These are phyloP conservation scores for Gopherus evgoodei DNA, from an alignment of 2,113 vertebrate genomes.

Conservation along the genomic window DNA sequence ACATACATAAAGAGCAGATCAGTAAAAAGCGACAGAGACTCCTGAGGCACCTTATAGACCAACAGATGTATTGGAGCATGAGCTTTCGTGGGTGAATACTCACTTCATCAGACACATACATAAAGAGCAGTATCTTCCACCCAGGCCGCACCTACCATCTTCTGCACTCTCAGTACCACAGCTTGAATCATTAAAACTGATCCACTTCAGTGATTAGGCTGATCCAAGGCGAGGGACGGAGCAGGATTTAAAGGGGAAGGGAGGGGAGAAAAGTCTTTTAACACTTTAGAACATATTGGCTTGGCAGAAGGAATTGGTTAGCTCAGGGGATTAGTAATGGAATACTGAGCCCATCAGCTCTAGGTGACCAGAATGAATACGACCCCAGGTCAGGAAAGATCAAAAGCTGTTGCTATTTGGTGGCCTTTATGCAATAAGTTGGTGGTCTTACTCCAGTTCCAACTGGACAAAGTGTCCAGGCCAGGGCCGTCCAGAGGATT, in stretches of 20 bases:
- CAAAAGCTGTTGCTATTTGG: conserved; percentile 55
- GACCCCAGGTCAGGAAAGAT: conserved; percentile 72
- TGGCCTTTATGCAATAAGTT: conserved; percentile 54
- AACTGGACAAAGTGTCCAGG: neutral
- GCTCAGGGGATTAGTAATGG: conserved; percentile 75
- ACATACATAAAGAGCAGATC: neutral
- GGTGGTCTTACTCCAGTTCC: conserved; percentile 56
- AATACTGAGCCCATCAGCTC: conserved; percentile 72
- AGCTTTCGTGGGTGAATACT: too few species aligned
- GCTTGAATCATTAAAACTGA: conserved; percentile 45
- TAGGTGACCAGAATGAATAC: conserved; percentile 72
- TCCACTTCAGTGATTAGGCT: conserved; percentile 65
- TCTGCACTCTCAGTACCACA: conserved; percentile 14
- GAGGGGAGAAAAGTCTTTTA: conserved; percentile 69
- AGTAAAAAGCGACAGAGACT: too few species aligned
- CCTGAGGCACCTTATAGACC: too few species aligned
- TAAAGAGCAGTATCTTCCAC: neutral
- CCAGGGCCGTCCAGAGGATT: neutral
- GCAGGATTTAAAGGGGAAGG: conserved; percentile 65
- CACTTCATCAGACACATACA: too few species aligned
- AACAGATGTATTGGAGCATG: too few species aligned
- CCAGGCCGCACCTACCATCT: neutral
- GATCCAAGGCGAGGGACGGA: conserved; percentile 65
- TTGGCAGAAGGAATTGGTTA: conserved; percentile 72
- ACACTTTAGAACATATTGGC: conserved; percentile 70